Base-by-base conservation (phyloP, 23 tunicate genomes). In the Styela clava region DNA sequence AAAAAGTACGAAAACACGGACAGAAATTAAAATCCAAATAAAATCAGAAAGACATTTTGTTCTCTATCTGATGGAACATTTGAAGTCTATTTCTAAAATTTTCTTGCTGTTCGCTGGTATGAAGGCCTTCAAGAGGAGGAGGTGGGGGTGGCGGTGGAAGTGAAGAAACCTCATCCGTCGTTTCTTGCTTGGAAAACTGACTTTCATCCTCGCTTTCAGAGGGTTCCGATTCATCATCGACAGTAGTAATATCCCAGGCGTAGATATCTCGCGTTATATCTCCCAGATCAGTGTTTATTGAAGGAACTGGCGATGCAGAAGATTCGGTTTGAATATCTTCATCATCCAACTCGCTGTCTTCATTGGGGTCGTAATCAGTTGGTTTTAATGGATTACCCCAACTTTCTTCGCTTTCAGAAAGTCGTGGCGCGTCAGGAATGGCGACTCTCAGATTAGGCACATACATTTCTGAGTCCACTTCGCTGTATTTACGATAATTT, bases 21-120 rank as follows among this genome's bases (percentile, higher is more conserved):
- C n/a, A n/a, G n/a, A n/a, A n/a, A n/a, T n/a, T n/a, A n/a, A n/a
- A n/a, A n/a, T n/a, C n/a, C n/a, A 44, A 44, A 44, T 5, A 44
- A 12, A 5, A 44, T 44, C 12, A 44, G 12, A 44, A 44, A 7
- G 56, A 44, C 56, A 44, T 44, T 44, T 44, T 44, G 22, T 67
- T 67, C 74, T 78, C 69, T 73, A 87, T 70, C 27, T 82, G 73
- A 34, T 82, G 91, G 82, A 87, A 87, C 86, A 82, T 82, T 34
- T 68, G 82, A 18, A 82, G 44, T 34, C 74, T 82, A 33, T 74
- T 30, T 23, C 78, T 74, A 82, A 87, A 87, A 22, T 81, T 69
- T 65, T 37, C 32, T 76, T 82, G 82, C 61, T 82, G 85, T 63
- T 82, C 83, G 44, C 82, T 82, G 68, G 61, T 74, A 31, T 32